Conservation (phyloP, 2,888 invertebrate species). For the Agrochola macilenta region DNA sequence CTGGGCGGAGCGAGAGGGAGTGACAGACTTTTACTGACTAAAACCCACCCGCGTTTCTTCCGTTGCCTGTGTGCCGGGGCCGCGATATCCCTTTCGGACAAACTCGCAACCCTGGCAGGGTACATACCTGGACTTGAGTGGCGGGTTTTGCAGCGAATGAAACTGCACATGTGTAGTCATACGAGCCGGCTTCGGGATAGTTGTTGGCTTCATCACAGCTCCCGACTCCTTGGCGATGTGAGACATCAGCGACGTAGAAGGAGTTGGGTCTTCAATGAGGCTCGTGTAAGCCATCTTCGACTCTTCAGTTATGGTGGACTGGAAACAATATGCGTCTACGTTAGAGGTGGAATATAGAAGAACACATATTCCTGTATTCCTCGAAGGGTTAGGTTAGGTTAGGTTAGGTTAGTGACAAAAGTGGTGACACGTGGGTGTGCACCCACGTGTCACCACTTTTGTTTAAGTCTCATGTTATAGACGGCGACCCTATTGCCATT, state of each 20-base stretch:
- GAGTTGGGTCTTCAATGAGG: slow-evolving; percentile 94
- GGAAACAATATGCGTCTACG: slow-evolving; percentile 55
- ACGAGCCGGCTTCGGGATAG: slow-evolving; percentile 67
- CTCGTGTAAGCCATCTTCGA: slow-evolving; percentile 98
- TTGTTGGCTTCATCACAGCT: slow-evolving; percentile 59
- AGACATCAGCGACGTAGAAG: slow-evolving; percentile 74
- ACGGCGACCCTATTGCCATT: too few relatives aligned
- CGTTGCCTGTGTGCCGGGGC: too few relatives aligned
- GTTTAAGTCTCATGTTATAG: not conserved
- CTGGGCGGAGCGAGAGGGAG: too few relatives aligned
- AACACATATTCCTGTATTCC: not conserved
- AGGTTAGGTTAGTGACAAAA: too few relatives aligned
- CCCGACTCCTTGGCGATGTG: slow-evolving; percentile 71
- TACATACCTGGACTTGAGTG: slow-evolving; percentile 65
- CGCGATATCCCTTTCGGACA: too few relatives aligned
- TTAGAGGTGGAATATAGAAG: slow-evolving; percentile 63
- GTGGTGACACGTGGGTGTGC: too few relatives aligned
- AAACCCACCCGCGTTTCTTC: too few relatives aligned
- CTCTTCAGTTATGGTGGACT: slow-evolving; percentile 96
- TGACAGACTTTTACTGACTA: too few relatives aligned
- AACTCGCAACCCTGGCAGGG: too few relatives aligned
- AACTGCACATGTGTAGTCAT: slow-evolving; percentile 64
- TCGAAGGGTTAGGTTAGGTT: too few relatives aligned
- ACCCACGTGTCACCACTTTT: not conserved
- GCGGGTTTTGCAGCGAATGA: slow-evolving; percentile 74